Evolutionary conservation across 2,888 invertebrate genomes (phyloP), one percentile per base, ranked within the genome.

Genomic region (Oxyscelio sp.): DNA sequence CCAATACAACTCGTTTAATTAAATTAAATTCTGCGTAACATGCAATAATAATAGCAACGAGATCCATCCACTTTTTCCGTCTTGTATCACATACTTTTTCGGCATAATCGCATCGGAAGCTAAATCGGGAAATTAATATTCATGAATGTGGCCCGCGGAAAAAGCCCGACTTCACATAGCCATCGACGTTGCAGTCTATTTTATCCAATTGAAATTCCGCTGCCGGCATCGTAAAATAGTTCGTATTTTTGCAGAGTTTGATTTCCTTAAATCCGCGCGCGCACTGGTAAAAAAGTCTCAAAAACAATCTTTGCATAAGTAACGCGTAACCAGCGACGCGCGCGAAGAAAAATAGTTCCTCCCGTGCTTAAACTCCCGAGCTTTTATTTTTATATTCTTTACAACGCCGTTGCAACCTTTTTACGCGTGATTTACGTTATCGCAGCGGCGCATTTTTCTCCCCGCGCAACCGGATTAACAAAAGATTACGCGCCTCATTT

Each of bases 291-390:
- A 85, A 80, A 77, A 75, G 63, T 66, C 71, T 52, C 31, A 84
- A 81, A 86, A 86, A 81, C 83, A 82, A 79, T 73, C 78, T 81
- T 80, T 80, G 77, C 83, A 83, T 83, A 81, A 83, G 77, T 83
- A 77, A 77, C 75, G 65, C 71, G 77, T 75, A 82, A 70, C 70
- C 65, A n/a, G n/a, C n/a, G n/a, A n/a, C n/a, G n/a, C n/a, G n/a
- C n/a, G n/a, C n/a, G n/a, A n/a, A n/a, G n/a, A n/a, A n/a, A n/a
- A n/a, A n/a, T n/a, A n/a, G n/a, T n/a, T n/a, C n/a, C n/a, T n/a
- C n/a, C n/a, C n/a, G 31, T 22, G 38, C 65, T 65, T 48, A 71
- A 78, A 66, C 24, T 61, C 78, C 17, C 31, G 34, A n/a, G 24
- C 66, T 45, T 81, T 74, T 81, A 71, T 56, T 80, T 80, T 65